Evolutionary conservation across 2,113 vertebrate genomes (phyloP), one percentile per base, ranked within the genome.

Genomic region (Progne subis): DNA sequence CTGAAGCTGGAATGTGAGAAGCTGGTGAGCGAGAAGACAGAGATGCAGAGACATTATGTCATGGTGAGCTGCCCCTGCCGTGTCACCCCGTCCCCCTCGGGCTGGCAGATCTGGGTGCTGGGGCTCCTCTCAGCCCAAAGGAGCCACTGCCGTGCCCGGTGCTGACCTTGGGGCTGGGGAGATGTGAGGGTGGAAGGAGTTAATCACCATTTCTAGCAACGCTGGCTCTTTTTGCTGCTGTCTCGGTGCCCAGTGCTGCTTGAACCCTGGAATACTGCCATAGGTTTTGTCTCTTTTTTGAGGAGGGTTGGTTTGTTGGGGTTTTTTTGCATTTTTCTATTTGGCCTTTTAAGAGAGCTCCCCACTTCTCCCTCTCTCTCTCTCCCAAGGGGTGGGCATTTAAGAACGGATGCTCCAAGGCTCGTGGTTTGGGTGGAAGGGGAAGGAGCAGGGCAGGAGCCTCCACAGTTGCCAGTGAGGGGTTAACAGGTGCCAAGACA

Each of bases 1-100:
- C 96, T 98, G 96, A 98, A 98, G 94, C 96, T 98, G 96, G 98
- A 98, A 70, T 98, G 98, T 12, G 98, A 98, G 96, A 98, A 98
- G 86, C 92, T 98, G 96, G 97, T 97, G 76, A 98, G 97, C 1
- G 98, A 98, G 96, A 98, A 98, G 97, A 98, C 98, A 0, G 98
- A 98, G 86, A 98, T 98, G 98, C 98, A 98, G 81, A 85, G 98
- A 23, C 98, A 98, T 87, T 98, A 98, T 85, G 98, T 98, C 76
- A 98, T 98, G 98, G 98, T 98, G 94, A 98, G 98, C 69, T 20
- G 4, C 8, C 50, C 74, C n/a, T 50, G 4, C 37, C 21, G 11
- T 19, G 39, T 46, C 32, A 67, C 68, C 18, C 2, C 4, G 17
- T 13, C 24, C 20, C 32, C 31, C 71, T 49, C 8, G 6, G 23